These are phyloP conservation scores for Cerceris rybyensis DNA, from an alignment of 2,888 invertebrate species.

Conservation along the genomic window DNA sequence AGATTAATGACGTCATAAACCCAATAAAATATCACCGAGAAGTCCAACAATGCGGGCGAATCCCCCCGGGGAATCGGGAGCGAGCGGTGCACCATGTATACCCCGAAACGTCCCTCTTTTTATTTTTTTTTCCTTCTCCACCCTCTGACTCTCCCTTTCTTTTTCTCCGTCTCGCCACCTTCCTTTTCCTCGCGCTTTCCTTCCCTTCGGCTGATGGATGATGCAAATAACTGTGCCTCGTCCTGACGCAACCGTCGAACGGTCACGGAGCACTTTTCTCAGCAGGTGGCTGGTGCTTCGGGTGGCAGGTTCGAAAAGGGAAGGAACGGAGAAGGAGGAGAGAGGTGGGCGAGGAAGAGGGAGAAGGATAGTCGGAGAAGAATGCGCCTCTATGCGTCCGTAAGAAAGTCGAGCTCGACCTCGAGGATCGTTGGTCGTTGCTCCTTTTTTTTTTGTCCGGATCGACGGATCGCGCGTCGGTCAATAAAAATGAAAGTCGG, in stretches of 20 bases:
- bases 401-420: constrained; percentile 66
- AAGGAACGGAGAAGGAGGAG: constrained; percentile 30
- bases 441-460: constrained; percentile 27
- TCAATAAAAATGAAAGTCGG: constrained; percentile 69
- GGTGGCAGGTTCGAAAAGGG: constrained; percentile 64
- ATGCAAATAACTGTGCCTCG: constrained; percentile 78
- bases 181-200: constrained; percentile 42
- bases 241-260: constrained; percentile 72
- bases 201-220: constrained; percentile 76
- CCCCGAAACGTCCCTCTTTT: constrained; percentile 24
- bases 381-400: constrained; percentile 51
- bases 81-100: constrained; percentile 29
- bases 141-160: constrained; percentile 44
- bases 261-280: constrained; percentile 75
- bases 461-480: constrained; percentile 61
- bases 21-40: constrained; percentile 80
- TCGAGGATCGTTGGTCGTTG: constrained; percentile 30
- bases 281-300: constrained; percentile 75
- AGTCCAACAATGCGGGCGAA: constrained; percentile 78
- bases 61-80: constrained; percentile 70
- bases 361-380: constrained; percentile 35
- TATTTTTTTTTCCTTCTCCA: constrained; percentile 31
- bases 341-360: constrained; percentile 24
- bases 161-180: constrained; percentile 39
- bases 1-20: constrained; percentile 82